phyloP scores from a whole-genome alignment of 2,113 vertebrate genomes.

The Morone saxatilis region DNA sequence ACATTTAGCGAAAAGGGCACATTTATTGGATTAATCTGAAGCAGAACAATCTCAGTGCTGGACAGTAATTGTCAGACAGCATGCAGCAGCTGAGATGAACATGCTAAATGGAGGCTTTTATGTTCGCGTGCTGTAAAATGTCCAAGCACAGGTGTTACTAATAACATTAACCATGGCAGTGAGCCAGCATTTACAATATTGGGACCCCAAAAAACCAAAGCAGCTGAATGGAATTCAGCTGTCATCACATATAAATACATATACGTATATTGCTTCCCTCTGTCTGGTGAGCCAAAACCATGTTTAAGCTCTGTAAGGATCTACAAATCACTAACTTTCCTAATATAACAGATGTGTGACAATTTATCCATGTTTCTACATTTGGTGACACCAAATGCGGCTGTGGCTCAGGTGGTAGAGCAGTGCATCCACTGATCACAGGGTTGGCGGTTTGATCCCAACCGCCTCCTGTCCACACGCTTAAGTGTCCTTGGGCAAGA shows the following conservation, averaged over 20 bases:
- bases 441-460: no score
- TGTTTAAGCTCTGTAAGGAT: background rate
- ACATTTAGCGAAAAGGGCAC: background rate
- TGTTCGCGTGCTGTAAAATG: background rate
- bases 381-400: no score
- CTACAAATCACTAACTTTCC: background rate
- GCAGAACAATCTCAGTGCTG: background rate
- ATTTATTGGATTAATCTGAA: conserved; percentile 18
- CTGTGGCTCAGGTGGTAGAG: no score
- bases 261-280: background rate
- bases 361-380: no score
- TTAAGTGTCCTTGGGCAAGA: no score
- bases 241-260: background rate
- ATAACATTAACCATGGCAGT: background rate
- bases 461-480: no score
- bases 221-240: background rate
- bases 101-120: background rate
- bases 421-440: no score
- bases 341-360: background rate
- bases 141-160: background rate
- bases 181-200: background rate
- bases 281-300: background rate
- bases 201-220: conserved; percentile 1
- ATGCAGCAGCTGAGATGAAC: background rate
- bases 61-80: background rate